phyloP scores from a whole-genome alignment of 2,888 invertebrate genomes.

The Alentia gelatinosa region DNA sequence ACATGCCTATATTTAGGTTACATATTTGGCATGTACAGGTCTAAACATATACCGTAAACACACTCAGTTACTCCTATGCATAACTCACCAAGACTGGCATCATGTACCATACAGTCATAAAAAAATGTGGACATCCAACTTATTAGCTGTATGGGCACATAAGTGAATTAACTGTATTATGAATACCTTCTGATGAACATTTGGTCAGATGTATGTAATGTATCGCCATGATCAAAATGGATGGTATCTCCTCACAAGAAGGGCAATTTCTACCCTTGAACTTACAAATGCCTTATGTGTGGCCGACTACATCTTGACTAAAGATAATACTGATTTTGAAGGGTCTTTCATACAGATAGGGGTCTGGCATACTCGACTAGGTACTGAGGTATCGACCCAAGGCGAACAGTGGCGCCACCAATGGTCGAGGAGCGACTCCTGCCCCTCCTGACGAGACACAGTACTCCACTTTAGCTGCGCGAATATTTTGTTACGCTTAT shows the following conservation, averaged over 20 bases:
- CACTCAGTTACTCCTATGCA: background rate
- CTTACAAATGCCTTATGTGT: background rate
- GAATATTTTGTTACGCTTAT: background rate
- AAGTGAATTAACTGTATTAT: background rate
- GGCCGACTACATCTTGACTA: background rate
- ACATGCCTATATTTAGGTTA: background rate
- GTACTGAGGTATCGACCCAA: constrained; percentile 8
- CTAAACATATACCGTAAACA: background rate
- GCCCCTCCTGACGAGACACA: background rate
- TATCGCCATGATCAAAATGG: background rate
- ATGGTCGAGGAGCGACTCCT: background rate
- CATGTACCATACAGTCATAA: background rate
- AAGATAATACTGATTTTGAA: constrained; percentile 24
- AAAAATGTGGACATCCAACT: constrained; percentile 3
- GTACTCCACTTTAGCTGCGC: background rate
- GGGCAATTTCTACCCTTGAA: background rate
- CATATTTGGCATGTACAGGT: background rate
- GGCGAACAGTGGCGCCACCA: background rate
- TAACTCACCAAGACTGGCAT: background rate
- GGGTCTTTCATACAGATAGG: background rate
- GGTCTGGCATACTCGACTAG: constrained; percentile 8
- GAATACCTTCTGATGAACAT: background rate
- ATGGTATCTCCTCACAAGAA: no score
- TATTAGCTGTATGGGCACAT: constrained; percentile 3
- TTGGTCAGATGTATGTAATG: background rate